Percentiles rank a stretch among this genome's conserved stretches.
Evolutionary conservation across 2,797 vertebrate genomes (phyloP).

Genomic region (Acanthurus tractus): DNA sequence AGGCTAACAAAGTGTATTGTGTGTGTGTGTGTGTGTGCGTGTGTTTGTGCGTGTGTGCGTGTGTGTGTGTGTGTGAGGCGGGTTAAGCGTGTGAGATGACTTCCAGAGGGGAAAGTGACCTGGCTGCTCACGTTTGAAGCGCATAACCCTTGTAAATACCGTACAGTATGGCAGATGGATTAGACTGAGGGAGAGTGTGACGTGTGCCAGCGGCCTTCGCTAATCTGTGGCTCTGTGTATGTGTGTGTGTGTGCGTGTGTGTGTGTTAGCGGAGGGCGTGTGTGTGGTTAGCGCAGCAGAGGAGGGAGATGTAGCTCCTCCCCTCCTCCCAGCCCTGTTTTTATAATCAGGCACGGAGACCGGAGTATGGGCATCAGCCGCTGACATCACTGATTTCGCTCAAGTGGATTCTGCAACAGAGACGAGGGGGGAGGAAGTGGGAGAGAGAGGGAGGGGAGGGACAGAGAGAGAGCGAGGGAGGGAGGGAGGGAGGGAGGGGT

Average conservation of each 20-base stretch:
- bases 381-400: constrained; percentile 93
- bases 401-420: constrained; percentile 74
- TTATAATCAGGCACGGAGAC: constrained; percentile 76
- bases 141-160: constrained; percentile 58
- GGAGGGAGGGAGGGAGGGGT: constrained; percentile 81
- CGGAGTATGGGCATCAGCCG: constrained; percentile 75
- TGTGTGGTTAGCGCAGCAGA: constrained; percentile 36
- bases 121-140: constrained; percentile 56
- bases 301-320: constrained; percentile 48
- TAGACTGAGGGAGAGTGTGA: constrained; percentile 72
- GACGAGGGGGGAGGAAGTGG: constrained; percentile 23
- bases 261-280: constrained; percentile 41
- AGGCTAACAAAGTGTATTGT: constrained; percentile 3
- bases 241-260: neutral
- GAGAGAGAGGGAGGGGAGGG: constrained; percentile 51
- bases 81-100: constrained; percentile 50
- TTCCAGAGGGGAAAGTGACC: constrained; percentile 64
- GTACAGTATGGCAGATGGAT: constrained; percentile 73
- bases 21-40: neutral
- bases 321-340: constrained; percentile 56
- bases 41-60: too few species aligned
- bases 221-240: constrained; percentile 63
- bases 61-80: neutral
- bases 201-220: constrained; percentile 66
- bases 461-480: constrained; percentile 38